Evolutionary conservation across 2,797 vertebrate species (phyloP).

Genomic region (Sarcoramphus papa): DNA sequence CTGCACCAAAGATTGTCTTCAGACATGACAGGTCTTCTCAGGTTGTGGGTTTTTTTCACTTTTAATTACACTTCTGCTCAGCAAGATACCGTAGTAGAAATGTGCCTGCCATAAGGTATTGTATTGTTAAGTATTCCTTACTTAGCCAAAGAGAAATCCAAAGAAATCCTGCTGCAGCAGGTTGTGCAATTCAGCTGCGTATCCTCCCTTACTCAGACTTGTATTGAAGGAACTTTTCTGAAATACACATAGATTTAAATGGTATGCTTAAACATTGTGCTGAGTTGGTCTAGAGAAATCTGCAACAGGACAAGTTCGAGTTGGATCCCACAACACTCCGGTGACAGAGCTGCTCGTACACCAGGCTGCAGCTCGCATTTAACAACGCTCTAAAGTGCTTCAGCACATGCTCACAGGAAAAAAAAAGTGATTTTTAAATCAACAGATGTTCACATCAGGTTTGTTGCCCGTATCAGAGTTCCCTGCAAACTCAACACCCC

Average conservation of each 20-base stretch:
- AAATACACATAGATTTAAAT: neutral
- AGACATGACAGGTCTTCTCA: neutral
- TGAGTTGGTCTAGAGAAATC: neutral
- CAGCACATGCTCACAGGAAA: accelerated
- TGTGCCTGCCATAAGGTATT: neutral
- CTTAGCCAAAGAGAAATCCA: neutral
- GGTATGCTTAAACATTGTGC: neutral
- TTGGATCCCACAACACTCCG: neutral
- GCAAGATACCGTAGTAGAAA: neutral
- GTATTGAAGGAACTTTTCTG: neutral
- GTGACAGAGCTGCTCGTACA: accelerated
- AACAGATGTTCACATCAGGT: neutral
- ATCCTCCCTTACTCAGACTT: neutral
- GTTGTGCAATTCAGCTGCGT: neutral
- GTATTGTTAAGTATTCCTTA: neutral
- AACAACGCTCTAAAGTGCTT: neutral
- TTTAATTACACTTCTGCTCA: neutral
- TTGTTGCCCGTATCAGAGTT: neutral
- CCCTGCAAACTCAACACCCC: neutral
- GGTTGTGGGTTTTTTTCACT: neutral
- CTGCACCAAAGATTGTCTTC: neutral
- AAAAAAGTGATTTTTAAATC: neutral
- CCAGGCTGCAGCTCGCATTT: neutral
- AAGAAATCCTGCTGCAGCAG: neutral
- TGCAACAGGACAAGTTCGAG: neutral